Evolutionary conservation across 2,797 vertebrate genomes (phyloP), one percentile per base, ranked within the genome.

Genomic region (Lagocephalus sceleratus): DNA sequence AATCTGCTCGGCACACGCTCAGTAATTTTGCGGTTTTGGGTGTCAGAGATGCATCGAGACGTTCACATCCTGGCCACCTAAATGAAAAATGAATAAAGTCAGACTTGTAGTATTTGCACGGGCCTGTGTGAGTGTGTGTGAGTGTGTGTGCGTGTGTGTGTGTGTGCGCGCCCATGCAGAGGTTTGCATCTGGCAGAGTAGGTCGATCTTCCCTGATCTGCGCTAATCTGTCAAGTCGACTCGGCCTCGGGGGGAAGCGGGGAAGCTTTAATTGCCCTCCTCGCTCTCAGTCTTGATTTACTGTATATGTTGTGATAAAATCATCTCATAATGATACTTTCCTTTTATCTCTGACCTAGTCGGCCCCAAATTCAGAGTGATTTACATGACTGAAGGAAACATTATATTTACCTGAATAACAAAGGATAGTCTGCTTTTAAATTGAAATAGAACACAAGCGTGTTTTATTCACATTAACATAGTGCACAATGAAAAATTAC

Each of bases 171-270:
- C n/a, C 6, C n/a, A 7, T 40, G 39, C n/a, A 17, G 16, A 10
- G 16, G n/a, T 42, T n/a, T 42, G 40, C 16, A 10, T 17, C 47
- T 52, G 57, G 51, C 52, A 47, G 60, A 58, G 66, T 56, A 72
- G 70, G 82, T 70, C 68, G 60, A 84, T 83, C 62, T 75, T 81
- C 69, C 76, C 75, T 69, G 74, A 80, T 78, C 50, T 52, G 68
- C 71, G 61, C 53, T 54, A 68, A 75, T 71, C 81, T 81, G 85
- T 76, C 82, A 73, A 73, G 52, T 53, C 49, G 58, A 65, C 47
- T 56, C 64, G 53, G 56, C 79, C 78, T 53, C 20, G 2, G 77
- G 73, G 67, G 58, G 58, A 59, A 62, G 49, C 53, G 58, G 63
- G 72, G 54, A 38, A 55, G 51, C 51, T 42, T 42, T 20, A 20